Conservation (phyloP, 2,888 invertebrate genomes). For the Mesoligia furuncula region DNA sequence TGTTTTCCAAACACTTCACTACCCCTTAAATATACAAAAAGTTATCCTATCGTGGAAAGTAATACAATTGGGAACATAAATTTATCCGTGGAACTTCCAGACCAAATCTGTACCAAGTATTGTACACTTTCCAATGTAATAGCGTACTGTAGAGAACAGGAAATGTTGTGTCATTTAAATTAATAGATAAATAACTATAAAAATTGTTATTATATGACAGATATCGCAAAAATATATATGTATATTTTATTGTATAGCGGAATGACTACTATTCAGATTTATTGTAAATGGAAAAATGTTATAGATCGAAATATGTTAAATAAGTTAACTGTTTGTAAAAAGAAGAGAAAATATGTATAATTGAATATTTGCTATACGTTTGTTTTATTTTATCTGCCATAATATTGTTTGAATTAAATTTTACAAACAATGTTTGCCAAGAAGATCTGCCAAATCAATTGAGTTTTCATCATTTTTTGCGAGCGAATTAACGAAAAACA, state of each 20-base stretch:
- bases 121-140: conserved; percentile 78
- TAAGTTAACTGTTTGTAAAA: conserved; percentile 91
- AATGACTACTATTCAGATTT: conserved; percentile 88
- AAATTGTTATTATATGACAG: conserved; percentile 85
- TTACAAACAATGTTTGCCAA: not conserved
- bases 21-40: conserved; percentile 48
- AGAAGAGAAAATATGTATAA: conserved; percentile 90
- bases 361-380: conserved; percentile 87
- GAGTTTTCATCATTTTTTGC: not conserved
- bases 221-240: conserved; percentile 86
- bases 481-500: not conserved
- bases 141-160: conserved; percentile 80
- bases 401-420: not conserved
- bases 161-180: conserved; percentile 88
- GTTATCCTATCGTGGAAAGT: conserved; percentile 51
- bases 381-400: conserved; percentile 78
- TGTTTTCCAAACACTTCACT: conserved; percentile 44
- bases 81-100: conserved; percentile 62
- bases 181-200: conserved; percentile 87
- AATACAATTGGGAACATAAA: conserved; percentile 60
- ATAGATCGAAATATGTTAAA: conserved; percentile 88
- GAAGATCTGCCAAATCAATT: not conserved
- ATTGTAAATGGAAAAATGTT: conserved; percentile 89
- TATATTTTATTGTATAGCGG: conserved; percentile 90
- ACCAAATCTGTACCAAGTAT: conserved; percentile 60